Evolutionary conservation across 2,113 vertebrate species (phyloP).

Genomic region (Narcine bancroftii): DNA sequence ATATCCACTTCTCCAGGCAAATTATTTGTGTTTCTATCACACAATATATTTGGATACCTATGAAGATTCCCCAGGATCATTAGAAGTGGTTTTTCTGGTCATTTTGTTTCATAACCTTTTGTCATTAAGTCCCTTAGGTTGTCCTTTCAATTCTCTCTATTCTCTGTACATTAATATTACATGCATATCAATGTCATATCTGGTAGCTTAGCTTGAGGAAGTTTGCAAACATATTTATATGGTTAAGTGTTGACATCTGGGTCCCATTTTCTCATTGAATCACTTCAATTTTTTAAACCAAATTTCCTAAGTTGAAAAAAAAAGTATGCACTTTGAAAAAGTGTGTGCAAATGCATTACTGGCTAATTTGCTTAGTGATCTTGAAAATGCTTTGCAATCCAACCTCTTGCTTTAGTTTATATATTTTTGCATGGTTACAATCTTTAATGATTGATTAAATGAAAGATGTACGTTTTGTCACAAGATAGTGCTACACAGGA

Average conservation of each 20-base stretch:
- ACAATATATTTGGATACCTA: background rate
- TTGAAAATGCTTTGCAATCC: background rate
- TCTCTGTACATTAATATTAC: background rate
- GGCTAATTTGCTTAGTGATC: background rate
- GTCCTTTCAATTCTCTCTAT: background rate
- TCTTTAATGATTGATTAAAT: background rate
- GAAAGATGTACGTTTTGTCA: background rate
- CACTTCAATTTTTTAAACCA: background rate
- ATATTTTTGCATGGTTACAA: background rate
- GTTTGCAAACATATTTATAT: background rate
- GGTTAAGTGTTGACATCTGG: background rate
- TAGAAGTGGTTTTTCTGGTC: background rate
- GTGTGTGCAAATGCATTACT: background rate
- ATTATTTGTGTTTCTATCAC: background rate
- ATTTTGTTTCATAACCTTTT: background rate
- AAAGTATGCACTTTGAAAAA: background rate
- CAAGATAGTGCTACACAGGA: background rate
- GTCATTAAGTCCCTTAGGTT: background rate
- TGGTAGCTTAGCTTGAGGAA: background rate
- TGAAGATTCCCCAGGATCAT: background rate
- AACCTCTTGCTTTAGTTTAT: background rate
- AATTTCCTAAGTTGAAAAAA: background rate
- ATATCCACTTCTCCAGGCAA: background rate
- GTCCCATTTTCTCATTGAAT: background rate
- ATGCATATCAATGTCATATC: background rate